Conservation (phyloP, 1,140 invertebrate species). For the Aphelenchoides avenae region DNA sequence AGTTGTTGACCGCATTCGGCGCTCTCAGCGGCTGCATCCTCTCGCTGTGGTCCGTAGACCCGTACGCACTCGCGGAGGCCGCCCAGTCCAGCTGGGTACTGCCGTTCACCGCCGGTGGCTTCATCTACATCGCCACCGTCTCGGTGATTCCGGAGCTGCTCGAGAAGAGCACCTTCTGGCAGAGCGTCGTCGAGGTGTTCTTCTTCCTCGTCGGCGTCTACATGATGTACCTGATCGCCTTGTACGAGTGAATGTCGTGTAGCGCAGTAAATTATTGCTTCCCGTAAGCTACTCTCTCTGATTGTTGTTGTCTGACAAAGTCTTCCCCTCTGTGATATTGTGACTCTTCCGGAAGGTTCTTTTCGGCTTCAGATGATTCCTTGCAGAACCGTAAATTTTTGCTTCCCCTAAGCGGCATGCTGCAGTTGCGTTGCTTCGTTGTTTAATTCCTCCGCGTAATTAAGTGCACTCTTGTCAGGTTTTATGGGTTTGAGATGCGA, state of each 20-base stretch:
- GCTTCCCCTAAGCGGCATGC: no score
- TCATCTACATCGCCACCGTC: slow-evolving; percentile 95
- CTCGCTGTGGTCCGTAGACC: slow-evolving; percentile 47
- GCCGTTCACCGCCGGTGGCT: slow-evolving; percentile 92
- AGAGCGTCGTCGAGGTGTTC: slow-evolving; percentile 49
- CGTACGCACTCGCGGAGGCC: slow-evolving; percentile 61
- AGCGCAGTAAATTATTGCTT: no score
- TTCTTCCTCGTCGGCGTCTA: slow-evolving; percentile 49
- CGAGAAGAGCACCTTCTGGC: slow-evolving; percentile 47
- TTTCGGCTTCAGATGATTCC: no score
- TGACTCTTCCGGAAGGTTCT: no score
- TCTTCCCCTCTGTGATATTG: no score
- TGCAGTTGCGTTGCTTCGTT: no score
- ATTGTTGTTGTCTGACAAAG: no score
- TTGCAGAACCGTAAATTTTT: no score
- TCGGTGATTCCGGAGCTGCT: slow-evolving; percentile 90
- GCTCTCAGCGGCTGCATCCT: slow-evolving; percentile 67
- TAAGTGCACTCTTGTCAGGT: no score
- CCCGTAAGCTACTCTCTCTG: no score
- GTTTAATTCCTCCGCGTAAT: no score
- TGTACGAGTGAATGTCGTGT: slow-evolving; percentile 47
- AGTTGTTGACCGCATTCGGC: slow-evolving; percentile 85
- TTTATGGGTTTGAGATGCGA: no score
- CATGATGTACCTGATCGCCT: slow-evolving; percentile 55
- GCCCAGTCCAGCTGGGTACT: slow-evolving; percentile 78